A percentile compares a stretch with the other conserved stretches of the same genome.
phyloP scores from a whole-genome alignment of 2,888 invertebrate species.

The Metacarcinus magister region DNA sequence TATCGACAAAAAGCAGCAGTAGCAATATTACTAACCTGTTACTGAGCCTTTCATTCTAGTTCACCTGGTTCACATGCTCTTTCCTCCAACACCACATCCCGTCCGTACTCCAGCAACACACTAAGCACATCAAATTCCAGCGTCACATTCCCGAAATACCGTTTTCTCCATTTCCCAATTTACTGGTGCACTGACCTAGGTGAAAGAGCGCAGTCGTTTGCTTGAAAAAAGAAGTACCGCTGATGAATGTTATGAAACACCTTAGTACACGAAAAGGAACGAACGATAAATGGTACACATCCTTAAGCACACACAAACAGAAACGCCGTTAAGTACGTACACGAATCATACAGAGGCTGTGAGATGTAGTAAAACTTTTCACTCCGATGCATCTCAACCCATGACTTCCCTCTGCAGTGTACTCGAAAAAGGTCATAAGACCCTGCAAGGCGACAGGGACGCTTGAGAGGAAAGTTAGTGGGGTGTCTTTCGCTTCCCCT shows the following conservation, averaged over 20 bases:
- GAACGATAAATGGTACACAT: not conserved
- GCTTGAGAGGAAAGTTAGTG: not conserved
- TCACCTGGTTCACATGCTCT: not conserved
- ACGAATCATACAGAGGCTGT: not conserved
- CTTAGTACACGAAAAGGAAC: not conserved
- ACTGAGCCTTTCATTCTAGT: not conserved
- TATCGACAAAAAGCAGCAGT: not conserved
- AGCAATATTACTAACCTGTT: not conserved
- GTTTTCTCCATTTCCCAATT: not conserved
- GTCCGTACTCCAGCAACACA: not conserved
- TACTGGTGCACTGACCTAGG: not conserved
- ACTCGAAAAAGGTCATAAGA: not conserved
- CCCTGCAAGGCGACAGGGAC: not conserved
- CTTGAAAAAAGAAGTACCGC: not conserved
- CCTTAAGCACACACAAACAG: not conserved
- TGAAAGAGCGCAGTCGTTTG: not conserved
- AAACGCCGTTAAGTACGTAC: not conserved
- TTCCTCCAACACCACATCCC: not conserved
- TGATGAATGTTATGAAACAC: not conserved
- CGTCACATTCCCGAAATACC: conserved; percentile 16
- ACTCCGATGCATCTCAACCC: not conserved
- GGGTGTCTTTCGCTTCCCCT: not conserved
- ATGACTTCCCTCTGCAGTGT: not conserved
- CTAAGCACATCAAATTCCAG: not conserved
- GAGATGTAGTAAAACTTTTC: not conserved